Percentiles rank a stretch among this genome's conserved stretches.
Evolutionary conservation across 2,888 invertebrate genomes (phyloP).

Genomic region (Formica aserva): DNA sequence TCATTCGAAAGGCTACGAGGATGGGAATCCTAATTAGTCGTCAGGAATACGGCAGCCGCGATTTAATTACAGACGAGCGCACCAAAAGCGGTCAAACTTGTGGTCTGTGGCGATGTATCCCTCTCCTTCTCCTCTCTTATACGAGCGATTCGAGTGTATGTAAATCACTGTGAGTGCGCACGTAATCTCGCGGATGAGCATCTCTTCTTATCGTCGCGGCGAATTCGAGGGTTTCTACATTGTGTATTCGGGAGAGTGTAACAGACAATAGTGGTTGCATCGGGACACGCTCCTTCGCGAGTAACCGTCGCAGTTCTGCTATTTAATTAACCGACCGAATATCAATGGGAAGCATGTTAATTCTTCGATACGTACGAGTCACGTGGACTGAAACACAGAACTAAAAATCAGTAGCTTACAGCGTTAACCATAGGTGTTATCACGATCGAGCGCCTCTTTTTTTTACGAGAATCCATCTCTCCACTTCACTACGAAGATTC

Average conservation of each 20-base stretch:
- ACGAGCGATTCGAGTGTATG: conserved; percentile 36
- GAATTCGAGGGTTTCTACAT: conserved; percentile 19
- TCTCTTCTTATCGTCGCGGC: conserved; percentile 30
- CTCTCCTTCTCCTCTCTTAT: background rate
- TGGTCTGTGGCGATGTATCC: conserved; percentile 51
- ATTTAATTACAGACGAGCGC: conserved; percentile 78
- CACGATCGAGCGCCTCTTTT: conserved; percentile 58
- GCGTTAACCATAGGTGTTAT: conserved; percentile 57
- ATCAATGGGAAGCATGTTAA: conserved; percentile 60
- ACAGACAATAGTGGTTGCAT: conserved; percentile 19
- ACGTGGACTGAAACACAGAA: conserved; percentile 47
- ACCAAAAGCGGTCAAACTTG: conserved; percentile 33
- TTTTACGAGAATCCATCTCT: conserved; percentile 43
- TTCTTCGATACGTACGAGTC: conserved; percentile 53
- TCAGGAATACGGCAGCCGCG: conserved; percentile 47
- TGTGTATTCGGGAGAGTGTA: conserved; percentile 12
- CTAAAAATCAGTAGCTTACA: conserved; percentile 47
- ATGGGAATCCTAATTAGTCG: conserved; percentile 53
- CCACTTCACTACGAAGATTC: conserved; percentile 25
- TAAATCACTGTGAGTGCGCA: conserved; percentile 32
- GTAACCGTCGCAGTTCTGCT: conserved; percentile 50
- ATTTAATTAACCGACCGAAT: conserved; percentile 66
- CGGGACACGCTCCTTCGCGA: conserved; percentile 37
- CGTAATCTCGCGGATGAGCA: conserved; percentile 24
- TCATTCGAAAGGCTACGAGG: conserved; percentile 41